A percentile compares a stretch with the other conserved stretches of the same genome.
Evolutionary conservation across 2,888 invertebrate genomes (phyloP).

Genomic region (Mycogona germanica): DNA sequence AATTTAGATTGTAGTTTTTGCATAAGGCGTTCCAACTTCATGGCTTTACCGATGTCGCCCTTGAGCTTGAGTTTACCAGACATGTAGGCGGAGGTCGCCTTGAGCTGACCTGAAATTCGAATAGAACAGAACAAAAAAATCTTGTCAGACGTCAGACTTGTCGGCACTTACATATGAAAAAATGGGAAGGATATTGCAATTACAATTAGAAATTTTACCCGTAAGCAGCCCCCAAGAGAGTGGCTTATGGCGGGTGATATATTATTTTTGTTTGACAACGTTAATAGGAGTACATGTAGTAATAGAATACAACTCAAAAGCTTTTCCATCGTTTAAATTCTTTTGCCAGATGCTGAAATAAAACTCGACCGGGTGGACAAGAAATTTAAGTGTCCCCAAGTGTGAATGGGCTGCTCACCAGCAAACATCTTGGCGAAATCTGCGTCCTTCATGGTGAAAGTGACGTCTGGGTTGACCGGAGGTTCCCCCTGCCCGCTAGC

Average conservation of each 20-base stretch:
- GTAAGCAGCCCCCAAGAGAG: too few relatives aligned
- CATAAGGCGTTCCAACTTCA: slow-evolving; percentile 89
- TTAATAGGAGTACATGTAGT: too few relatives aligned
- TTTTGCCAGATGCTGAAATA: too few relatives aligned
- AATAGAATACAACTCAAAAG: too few relatives aligned
- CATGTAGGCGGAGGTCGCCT: slow-evolving; percentile 90
- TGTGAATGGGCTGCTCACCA: too few relatives aligned
- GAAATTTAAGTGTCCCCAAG: background rate
- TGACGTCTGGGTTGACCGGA: slow-evolving; percentile 58
- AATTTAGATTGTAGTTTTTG: slow-evolving; percentile 24
- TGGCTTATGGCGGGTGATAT: too few relatives aligned
- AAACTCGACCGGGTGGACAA: too few relatives aligned
- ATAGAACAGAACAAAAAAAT: too few relatives aligned
- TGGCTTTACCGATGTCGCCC: slow-evolving; percentile 85
- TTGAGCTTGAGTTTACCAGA: slow-evolving; percentile 86
- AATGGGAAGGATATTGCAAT: background rate
- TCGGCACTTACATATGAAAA: slow-evolving; percentile 28
- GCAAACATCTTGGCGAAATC: slow-evolving; percentile 36
- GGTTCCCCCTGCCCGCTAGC: slow-evolving; percentile 65
- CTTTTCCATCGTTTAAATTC: too few relatives aligned
- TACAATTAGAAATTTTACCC: background rate
- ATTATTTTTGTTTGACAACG: too few relatives aligned
- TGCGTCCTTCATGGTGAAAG: slow-evolving; percentile 61
- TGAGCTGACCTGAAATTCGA: slow-evolving; percentile 71
- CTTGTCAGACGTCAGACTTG: too few relatives aligned